A percentile compares a stretch with the other conserved stretches of the same genome.
These are phyloP conservation scores for Volucella zonaria DNA, from an alignment of 2,888 invertebrate species.

Conservation along the genomic window DNA sequence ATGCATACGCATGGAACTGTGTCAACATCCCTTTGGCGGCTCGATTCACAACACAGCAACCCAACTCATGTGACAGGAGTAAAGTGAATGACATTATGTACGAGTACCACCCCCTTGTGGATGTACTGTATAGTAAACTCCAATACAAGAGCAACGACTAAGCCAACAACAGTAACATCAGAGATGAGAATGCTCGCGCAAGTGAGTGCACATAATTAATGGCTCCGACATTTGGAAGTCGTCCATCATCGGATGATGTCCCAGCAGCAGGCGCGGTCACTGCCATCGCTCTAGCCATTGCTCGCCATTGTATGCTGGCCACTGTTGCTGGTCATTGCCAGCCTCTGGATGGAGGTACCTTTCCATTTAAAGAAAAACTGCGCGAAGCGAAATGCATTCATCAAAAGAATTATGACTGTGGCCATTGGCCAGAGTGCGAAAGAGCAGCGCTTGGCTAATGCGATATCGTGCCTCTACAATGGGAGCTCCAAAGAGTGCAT, in stretches of 20 bases:
- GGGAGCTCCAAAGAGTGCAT: conserved; percentile 66
- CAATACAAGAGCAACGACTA: neutral
- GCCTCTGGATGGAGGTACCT: conserved; percentile 37
- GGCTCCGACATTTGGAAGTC: conserved; percentile 71
- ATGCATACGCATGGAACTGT: conserved; percentile 45
- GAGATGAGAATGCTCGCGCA: conserved; percentile 43
- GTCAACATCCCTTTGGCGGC: conserved; percentile 67
- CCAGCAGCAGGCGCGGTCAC: conserved; percentile 53
- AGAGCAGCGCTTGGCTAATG: conserved; percentile 34
- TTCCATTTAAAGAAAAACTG: conserved; percentile 49
- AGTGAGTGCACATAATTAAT: conserved; percentile 66
- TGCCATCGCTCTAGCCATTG: conserved; percentile 35
- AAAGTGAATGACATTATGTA: conserved; percentile 53
- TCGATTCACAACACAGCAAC: conserved; percentile 24
- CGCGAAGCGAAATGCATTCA: conserved; percentile 51
- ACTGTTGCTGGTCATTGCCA: conserved; percentile 2
- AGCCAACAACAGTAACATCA: conserved; percentile 7
- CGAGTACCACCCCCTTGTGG: conserved; percentile 9
- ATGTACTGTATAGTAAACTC: conserved; percentile 19
- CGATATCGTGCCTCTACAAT: conserved; percentile 63
- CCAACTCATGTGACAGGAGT: conserved; percentile 37
- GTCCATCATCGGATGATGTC: conserved; percentile 69
- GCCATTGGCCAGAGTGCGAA: conserved; percentile 26
- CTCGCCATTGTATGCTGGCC: neutral
- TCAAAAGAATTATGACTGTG: conserved; percentile 47